phyloP scores from a whole-genome alignment of 2,888 invertebrate species.

The Chalcis sispes region DNA sequence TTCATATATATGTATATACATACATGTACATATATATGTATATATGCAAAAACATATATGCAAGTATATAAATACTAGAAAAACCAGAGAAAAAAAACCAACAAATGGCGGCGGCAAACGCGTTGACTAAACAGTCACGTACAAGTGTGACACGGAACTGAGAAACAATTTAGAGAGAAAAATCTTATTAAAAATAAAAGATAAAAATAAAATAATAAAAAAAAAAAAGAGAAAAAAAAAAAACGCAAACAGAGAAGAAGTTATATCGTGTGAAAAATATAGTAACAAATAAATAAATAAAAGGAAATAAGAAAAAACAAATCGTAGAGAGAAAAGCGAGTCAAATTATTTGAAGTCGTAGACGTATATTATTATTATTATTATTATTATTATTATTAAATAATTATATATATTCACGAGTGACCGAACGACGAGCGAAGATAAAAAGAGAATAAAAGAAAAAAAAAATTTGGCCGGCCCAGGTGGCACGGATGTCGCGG shows the following conservation, averaged over 20 bases:
- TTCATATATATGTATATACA: constrained; percentile 5
- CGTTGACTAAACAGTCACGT: constrained; percentile 22
- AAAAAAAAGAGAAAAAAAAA: no score
- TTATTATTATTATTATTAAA: no score
- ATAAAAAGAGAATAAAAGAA: constrained; percentile 8
- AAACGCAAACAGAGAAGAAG: constrained; percentile 22
- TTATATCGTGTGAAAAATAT: constrained; percentile 43
- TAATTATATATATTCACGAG: constrained; percentile 19
- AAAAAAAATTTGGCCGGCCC: constrained; percentile 21
- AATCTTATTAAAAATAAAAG: constrained; percentile 24
- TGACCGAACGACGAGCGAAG: constrained; percentile 4
- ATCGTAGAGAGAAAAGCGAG: constrained; percentile 39
- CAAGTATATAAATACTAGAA: constrained; percentile 1
- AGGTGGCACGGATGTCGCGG: constrained; percentile 34
- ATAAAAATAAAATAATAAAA: constrained; percentile 24
- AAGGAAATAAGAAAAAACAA: constrained; percentile 30
- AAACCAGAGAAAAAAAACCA: constrained; percentile 1
- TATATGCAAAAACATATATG: background rate
- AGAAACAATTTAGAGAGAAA: constrained; percentile 31
- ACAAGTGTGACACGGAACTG: constrained; percentile 45
- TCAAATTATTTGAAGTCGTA: constrained; percentile 48
- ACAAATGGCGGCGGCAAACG: constrained; percentile 1
- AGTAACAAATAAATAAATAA: constrained; percentile 28
- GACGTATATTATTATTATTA: constrained; percentile 26
- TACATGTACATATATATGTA: constrained; percentile 14